phyloP scores from a whole-genome alignment of 2,113 vertebrate genomes.

The Athene noctua region DNA sequence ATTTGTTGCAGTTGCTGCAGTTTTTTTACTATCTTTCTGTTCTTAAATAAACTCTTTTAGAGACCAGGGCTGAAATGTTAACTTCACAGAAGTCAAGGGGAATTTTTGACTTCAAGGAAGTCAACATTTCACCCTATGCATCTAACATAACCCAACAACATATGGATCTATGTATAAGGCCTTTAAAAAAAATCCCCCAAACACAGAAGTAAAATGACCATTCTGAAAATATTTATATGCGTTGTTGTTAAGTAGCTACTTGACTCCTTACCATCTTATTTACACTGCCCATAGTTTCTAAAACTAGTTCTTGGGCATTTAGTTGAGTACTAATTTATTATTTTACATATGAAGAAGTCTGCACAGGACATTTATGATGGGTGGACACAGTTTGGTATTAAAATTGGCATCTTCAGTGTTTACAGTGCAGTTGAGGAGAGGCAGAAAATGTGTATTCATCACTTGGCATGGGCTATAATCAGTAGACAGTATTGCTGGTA shows the following conservation, averaged over 20 bases:
- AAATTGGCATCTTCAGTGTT: background rate
- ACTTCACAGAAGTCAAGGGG: background rate
- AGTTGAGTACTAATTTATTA: constrained; percentile 1
- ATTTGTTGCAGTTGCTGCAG: background rate
- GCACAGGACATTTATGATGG: background rate
- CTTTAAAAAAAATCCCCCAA: background rate
- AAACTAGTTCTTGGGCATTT: background rate
- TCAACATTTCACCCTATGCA: background rate
- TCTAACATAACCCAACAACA: background rate
- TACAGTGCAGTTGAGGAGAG: background rate
- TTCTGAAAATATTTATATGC: background rate
- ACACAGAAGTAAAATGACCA: background rate
- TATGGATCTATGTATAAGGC: background rate
- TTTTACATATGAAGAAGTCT: background rate
- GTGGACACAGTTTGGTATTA: background rate
- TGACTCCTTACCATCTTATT: background rate
- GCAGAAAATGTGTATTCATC: background rate
- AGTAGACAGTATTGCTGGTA: background rate
- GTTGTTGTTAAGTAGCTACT: background rate
- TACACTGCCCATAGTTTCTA: background rate
- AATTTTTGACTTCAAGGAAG: background rate
- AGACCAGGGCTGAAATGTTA: background rate
- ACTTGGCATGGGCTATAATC: background rate
- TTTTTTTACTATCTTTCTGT: background rate
- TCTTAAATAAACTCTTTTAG: background rate